Evolutionary conservation across 2,113 vertebrate genomes (phyloP).

Genomic region (Bolborhynchus lineola): DNA sequence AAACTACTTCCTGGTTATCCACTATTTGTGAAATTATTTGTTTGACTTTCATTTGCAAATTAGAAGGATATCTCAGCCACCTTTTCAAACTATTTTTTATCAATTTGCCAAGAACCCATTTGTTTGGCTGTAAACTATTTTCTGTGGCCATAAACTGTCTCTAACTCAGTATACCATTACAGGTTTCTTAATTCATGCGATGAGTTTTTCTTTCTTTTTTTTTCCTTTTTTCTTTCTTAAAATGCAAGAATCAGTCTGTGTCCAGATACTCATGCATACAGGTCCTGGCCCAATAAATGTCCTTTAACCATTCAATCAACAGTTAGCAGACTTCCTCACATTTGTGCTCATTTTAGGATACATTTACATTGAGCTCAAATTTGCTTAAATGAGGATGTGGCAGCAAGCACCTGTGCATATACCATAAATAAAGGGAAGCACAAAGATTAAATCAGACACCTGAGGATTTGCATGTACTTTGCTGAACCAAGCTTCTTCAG

Average conservation of each 20-base stretch:
- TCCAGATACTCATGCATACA: neutral
- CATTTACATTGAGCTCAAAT: neutral
- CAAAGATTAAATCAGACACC: neutral
- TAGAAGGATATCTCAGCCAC: neutral
- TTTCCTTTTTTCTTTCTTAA: neutral
- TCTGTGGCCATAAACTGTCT: neutral
- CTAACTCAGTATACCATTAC: neutral
- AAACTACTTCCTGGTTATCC: neutral
- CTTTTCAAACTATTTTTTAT: neutral
- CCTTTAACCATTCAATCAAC: neutral
- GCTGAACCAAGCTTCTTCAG: neutral
- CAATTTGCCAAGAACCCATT: neutral
- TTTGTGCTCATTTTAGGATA: neutral
- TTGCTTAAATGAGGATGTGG: neutral
- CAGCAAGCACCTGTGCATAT: neutral
- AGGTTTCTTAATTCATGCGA: neutral
- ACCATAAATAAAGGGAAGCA: neutral
- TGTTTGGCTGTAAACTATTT: neutral
- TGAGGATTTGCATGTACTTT: neutral
- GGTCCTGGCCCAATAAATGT: neutral
- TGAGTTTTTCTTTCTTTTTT: constrained; percentile 2
- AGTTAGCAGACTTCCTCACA: neutral
- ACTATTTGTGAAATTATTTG: neutral
- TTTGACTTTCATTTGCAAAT: neutral
- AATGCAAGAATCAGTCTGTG: neutral